Base-by-base conservation (phyloP, 2,797 vertebrate species). In the Carcharodon carcharias region DNA sequence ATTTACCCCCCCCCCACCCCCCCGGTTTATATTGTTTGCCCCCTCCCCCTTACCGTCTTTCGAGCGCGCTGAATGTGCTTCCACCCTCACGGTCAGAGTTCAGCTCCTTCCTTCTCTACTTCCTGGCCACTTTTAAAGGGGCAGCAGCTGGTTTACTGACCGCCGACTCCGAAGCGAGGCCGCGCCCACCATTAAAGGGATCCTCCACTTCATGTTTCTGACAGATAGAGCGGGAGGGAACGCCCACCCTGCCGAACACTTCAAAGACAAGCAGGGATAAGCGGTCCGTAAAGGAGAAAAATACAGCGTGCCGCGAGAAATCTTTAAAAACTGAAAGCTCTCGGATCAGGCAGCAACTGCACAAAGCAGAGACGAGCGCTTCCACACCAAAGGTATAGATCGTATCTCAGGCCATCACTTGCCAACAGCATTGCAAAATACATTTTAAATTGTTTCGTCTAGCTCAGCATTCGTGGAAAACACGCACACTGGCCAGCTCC, bases 81-180 rank as follows among this genome's bases (percentile, higher is more conserved):
- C 94, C 94, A 95, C 94, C 31, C 94, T 95, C 45, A 77, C 94
- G 94, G 94, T 95, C 94, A 95, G 94, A 95, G 94, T 95, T 95
- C 94, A 95, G 31, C 69, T 35, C 35, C 69, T 54, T n/a, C 69
- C 69, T 50, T 35, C 94, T 71, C 31, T 95, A 95, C 94, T 95
- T 95, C 94, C 94, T 95, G 94, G 94, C 94, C 94, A 95, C 69
- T 56, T 21, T 95, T 95, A 95, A 95, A 95, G 94, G 94, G 94
- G 50, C 40, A 35, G 28, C 26, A 12, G 18, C 9, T 3, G 2
- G 21, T 95, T 71, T 95, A 6, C 63, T 28, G 67, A 12, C 93
- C 45, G 65, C 93, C 93, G 93, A 95, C 93, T 65, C 26, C 11
- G 21, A 69, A 54, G 9, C 54, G 14, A 18, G 69, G 94, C 94